These are phyloP conservation scores for Benthosema pterotum DNA, from an alignment of 2,797 vertebrate genomes.

Conservation along the genomic window DNA sequence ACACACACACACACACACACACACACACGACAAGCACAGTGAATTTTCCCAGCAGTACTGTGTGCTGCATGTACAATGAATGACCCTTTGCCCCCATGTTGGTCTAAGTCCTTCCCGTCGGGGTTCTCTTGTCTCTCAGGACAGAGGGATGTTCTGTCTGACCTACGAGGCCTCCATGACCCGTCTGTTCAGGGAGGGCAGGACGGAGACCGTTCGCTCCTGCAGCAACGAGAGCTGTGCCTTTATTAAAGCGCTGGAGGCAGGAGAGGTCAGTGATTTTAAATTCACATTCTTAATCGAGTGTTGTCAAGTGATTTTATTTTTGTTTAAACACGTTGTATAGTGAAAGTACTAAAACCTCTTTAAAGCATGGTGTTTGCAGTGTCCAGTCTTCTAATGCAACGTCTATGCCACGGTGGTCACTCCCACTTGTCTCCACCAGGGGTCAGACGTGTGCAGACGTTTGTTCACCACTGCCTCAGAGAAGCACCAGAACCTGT, in stretches of 20 bases:
- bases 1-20: not conserved
- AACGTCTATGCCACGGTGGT: not conserved
- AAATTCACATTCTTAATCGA: not conserved
- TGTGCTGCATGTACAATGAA: no score
- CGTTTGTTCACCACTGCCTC: conserved; percentile 79
- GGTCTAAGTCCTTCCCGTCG: not conserved
- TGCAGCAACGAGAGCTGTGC: conserved; percentile 83
- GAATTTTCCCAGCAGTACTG: no score
- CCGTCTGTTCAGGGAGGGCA: conserved; percentile 89
- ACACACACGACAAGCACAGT: not conserved
- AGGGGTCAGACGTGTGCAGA: conserved; percentile 75
- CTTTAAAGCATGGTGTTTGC: not conserved
- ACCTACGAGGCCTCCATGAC: conserved; percentile 93
- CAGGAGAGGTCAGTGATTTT: conserved; percentile 73
- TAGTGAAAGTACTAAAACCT: not conserved
- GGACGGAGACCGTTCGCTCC: conserved; percentile 90
- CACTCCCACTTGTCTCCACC: conserved; percentile 23
- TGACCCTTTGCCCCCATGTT: not conserved
- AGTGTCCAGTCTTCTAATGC: conserved; percentile 7
- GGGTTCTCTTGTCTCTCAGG: conserved; percentile 62
- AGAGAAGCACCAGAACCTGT: conserved; percentile 87
- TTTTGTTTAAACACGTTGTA: not conserved
- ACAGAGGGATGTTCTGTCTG: conserved; percentile 84
- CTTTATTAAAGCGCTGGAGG: conserved; percentile 84
- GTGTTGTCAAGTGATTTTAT: no score